phyloP scores from a whole-genome alignment of 2,113 vertebrate species.

The Misgurnus mizolepis region DNA sequence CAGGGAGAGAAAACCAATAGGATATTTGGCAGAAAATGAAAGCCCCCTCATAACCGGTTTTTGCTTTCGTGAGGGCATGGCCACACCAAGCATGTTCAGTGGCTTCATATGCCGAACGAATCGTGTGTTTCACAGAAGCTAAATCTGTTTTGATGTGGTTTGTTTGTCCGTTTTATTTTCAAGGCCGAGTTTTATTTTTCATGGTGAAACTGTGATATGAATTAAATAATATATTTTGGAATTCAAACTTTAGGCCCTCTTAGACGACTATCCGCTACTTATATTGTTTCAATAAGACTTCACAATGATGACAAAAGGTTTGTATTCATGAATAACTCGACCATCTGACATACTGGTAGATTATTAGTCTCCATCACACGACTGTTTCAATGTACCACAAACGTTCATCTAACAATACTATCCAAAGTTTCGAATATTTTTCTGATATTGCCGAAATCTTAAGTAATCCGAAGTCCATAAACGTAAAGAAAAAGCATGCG shows the following conservation, averaged over 20 bases:
- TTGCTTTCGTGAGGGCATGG: constrained; percentile 22
- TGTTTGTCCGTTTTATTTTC: constrained; percentile 24
- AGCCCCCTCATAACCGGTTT: constrained; percentile 19
- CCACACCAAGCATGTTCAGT: constrained; percentile 4
- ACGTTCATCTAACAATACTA: constrained; percentile 36
- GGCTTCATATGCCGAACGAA: not conserved
- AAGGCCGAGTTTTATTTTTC: constrained; percentile 22
- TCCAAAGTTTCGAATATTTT: constrained; percentile 34
- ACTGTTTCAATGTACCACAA: constrained; percentile 41
- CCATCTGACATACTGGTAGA: constrained; percentile 21
- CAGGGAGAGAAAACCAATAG: constrained; percentile 32
- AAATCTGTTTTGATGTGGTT: constrained; percentile 6
- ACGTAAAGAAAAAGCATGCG: constrained; percentile 76
- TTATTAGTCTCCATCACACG: constrained; percentile 30
- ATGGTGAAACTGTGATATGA: constrained; percentile 42
- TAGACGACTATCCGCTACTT: not conserved
- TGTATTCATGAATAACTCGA: constrained; percentile 14
- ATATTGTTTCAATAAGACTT: not conserved
- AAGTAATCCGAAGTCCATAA: constrained; percentile 66
- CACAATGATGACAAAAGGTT: not conserved
- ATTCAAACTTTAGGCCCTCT: constrained; percentile 7
- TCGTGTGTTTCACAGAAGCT: constrained; percentile 1
- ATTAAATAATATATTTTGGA: constrained; percentile 41
- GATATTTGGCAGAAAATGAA: constrained; percentile 15
- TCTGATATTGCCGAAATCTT: constrained; percentile 52